These are phyloP conservation scores for Caenorhabditis becei DNA, from an alignment of 2,888 invertebrate genomes.

Conservation along the genomic window DNA sequence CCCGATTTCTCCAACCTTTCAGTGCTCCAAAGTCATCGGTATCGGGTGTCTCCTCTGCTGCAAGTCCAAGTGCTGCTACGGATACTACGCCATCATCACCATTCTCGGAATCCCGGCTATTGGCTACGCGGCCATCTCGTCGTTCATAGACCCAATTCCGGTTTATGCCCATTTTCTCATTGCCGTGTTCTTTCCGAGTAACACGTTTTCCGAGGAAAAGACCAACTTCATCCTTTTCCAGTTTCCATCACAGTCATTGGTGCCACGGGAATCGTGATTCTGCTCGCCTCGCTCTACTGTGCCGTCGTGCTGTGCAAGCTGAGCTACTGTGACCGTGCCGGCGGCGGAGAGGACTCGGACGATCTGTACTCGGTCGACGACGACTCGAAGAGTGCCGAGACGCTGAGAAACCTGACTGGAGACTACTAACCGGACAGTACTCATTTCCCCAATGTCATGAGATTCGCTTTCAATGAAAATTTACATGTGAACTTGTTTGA, in stretches of 20 bases:
- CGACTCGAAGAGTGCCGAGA: too few species aligned
- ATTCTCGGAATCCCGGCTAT: neutral
- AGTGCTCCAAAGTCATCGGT: neutral
- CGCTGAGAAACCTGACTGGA: too few species aligned
- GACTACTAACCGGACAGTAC: too few species aligned
- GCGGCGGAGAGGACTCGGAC: neutral
- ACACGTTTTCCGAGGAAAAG: neutral
- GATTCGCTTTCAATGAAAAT: too few species aligned
- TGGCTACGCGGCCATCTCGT: neutral
- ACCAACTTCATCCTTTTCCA: neutral
- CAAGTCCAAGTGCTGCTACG: neutral
- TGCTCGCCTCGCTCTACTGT: neutral
- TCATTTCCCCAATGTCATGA: too few species aligned
- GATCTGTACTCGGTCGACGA: neutral
- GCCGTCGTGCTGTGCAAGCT: conserved; percentile 1
- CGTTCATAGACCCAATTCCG: neutral
- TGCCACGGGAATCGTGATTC: neutral
- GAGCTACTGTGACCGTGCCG: conserved; percentile 1
- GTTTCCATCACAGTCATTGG: neutral
- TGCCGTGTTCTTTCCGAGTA: neutral
- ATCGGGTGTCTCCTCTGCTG: neutral
- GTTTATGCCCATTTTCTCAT: neutral
- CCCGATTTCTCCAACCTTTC: too few species aligned
- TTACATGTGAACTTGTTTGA: too few species aligned
- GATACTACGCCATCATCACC: neutral